phyloP scores from a whole-genome alignment of 2,113 vertebrate species.

The Pituophis catenifer region DNA sequence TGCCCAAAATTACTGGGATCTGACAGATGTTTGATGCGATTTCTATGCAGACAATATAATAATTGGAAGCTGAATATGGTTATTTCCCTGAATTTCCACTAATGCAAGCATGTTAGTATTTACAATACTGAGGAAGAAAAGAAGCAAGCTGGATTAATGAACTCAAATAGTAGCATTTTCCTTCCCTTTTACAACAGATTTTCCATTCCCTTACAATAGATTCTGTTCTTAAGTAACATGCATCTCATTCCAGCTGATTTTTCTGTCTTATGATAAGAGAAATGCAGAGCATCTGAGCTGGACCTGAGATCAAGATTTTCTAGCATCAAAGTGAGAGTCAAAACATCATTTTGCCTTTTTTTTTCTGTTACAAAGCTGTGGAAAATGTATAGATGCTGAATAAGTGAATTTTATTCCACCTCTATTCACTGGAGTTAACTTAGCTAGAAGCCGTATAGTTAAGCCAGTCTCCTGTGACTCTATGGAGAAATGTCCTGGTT shows the following conservation, averaged over 20 bases:
- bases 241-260: not conserved
- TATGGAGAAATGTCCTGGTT: not conserved
- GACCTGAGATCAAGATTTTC: not conserved
- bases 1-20: not conserved
- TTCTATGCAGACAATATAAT: not conserved
- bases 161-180: not conserved
- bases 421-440: not conserved
- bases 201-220: not conserved
- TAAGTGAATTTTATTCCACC: not conserved
- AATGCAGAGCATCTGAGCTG: not conserved
- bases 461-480: not conserved
- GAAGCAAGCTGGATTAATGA: not conserved
- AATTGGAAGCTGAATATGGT: not conserved
- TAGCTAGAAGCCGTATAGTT: not conserved
- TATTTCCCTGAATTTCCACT: not conserved
- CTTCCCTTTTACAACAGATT: not conserved
- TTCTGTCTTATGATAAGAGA: not conserved
- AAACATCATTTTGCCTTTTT: not conserved
- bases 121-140: not conserved
- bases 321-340: not conserved
- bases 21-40: not conserved
- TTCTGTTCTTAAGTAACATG: not conserved
- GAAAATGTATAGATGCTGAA: not conserved
- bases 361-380: not conserved
- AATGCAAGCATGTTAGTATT: not conserved